These are phyloP conservation scores for Dendroctonus ponderosae DNA, from an alignment of 1,140 invertebrate genomes.

Conservation along the genomic window DNA sequence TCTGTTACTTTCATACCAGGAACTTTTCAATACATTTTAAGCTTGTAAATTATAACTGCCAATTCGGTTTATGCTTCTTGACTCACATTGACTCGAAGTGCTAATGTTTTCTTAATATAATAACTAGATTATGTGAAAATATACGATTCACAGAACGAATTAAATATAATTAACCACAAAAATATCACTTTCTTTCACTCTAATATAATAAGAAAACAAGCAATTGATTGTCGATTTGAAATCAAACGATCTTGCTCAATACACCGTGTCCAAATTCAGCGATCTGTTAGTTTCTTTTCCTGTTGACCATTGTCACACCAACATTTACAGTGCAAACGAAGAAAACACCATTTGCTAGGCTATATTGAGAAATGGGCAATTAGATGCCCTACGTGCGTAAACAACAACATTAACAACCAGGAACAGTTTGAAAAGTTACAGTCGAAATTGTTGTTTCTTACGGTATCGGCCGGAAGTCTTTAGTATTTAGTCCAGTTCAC, in stretches of 20 bases:
- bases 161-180: too few species aligned
- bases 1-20: too few species aligned
- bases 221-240: neutral
- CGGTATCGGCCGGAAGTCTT: slow-evolving; percentile 15
- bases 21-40: too few species aligned
- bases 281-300: slow-evolving; percentile 19
- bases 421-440: slow-evolving; percentile 1
- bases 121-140: too few species aligned
- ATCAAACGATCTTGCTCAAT: slow-evolving; percentile 16
- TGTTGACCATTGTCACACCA: slow-evolving; percentile 3
- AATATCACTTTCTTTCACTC: too few species aligned
- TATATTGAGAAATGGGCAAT: neutral
- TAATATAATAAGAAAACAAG: neutral
- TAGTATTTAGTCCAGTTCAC: neutral
- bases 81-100: too few species aligned
- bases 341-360: neutral
- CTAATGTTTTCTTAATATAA: too few species aligned
- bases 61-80: too few species aligned
- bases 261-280: slow-evolving; percentile 13
- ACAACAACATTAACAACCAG: neutral
- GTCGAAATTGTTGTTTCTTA: slow-evolving; percentile 16
- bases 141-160: too few species aligned
- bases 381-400: slow-evolving; percentile 25
- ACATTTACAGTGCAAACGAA: slow-evolving; percentile 1
- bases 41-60: too few species aligned